Evolutionary conservation across 2,113 vertebrate species (phyloP), one percentile per base, ranked within the genome.

Genomic region (Brachyhypopomus occidentalis): DNA sequence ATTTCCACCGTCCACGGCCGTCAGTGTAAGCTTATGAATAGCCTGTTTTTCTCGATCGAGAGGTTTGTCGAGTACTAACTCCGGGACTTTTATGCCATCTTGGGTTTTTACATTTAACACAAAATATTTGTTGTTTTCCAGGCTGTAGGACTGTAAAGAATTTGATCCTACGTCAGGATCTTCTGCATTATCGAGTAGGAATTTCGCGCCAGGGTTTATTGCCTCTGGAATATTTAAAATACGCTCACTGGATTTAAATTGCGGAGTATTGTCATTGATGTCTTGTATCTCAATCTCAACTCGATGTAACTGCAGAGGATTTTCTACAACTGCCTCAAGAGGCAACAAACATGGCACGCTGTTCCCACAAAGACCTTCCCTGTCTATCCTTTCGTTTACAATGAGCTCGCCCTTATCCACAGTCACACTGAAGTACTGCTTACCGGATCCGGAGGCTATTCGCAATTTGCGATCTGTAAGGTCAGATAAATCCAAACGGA

Each of bases 221-320:
- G 88, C 89, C 77, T 94, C 93, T 6, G 93, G 86, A 60, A 92
- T 90, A 41, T 95, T 94, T 79, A 95, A 70, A 76, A 88, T 72
- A 23, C 91, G 88, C 69, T 92, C 91, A 82, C 86, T 88, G 45
- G 90, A 88, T 72, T 90, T 90, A 87, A 94, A 94, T 64, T 83
- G 86, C 45, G 93, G 93, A 67, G 89, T 84, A 82, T 94, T 92
- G 78, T 94, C 92, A 76, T 93, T 94, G 19, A 93, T 90, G 84
- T 93, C 92, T 69, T 91, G 87, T 25, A 94, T 91, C 87, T 94
- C 93, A 56, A 93, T 91, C 83, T 94, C 93, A 1, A 92, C 89
- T 22, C 89, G 88, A 75, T 89, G 86, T 52, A 93, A 82, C 77
- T 90, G 88, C 30, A 92, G 62, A 0, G 90, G 89, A 22, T 85